Percentiles rank a stretch among this genome's conserved stretches.
Conservation (phyloP, 2,888 invertebrate genomes). For the Drosophila nigricruria region DNA sequence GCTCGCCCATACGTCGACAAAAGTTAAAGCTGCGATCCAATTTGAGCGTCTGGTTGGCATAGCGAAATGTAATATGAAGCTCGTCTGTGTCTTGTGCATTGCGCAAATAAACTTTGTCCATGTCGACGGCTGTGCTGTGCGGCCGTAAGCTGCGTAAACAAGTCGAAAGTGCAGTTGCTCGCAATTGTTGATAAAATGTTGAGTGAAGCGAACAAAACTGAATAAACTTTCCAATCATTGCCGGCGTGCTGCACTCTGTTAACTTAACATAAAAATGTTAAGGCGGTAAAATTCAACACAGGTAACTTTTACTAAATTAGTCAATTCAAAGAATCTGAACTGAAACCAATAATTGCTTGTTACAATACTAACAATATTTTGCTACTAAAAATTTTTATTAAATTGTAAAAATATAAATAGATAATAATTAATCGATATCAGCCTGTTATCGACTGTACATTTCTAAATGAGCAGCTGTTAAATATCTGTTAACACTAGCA, state of each 20-base stretch:
- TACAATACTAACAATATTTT: not conserved
- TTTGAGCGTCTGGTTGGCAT: conserved; percentile 85
- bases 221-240: conserved; percentile 35
- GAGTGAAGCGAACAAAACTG: conserved; percentile 19
- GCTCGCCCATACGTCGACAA: conserved; percentile 88
- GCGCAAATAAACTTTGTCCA: conserved; percentile 88
- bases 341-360: not conserved
- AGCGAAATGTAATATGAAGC: conserved; percentile 87
- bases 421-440: not conserved
- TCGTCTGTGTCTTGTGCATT: conserved; percentile 85
- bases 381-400: not conserved
- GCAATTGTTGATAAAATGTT: conserved; percentile 7
- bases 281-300: not conserved
- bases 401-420: not conserved
- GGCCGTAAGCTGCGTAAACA: conserved; percentile 6
- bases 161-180: conserved; percentile 5
- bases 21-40: conserved; percentile 91
- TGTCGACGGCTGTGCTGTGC: conserved; percentile 70
- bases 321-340: not conserved
- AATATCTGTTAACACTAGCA: not conserved
- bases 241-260: conserved; percentile 19
- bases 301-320: not conserved
- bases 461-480: not conserved
- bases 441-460: not conserved
- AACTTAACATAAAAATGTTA: not conserved